Evolutionary conservation across 2,888 invertebrate genomes (phyloP).

Genomic region (Trichopoda pennipes): DNA sequence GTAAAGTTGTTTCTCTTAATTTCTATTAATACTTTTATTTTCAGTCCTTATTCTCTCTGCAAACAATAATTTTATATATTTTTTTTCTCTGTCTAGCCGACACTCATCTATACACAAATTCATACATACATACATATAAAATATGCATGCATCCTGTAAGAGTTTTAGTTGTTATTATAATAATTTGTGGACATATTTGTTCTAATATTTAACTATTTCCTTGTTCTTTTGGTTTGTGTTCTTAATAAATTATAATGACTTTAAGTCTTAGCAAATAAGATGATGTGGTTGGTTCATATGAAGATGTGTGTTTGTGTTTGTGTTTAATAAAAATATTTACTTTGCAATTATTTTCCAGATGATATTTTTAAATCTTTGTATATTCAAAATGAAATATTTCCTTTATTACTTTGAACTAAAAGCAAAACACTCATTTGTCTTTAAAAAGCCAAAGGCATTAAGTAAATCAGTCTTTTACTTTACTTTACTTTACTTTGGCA

Average conservation of each 20-base stretch:
- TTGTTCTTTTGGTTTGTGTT: slow-evolving; percentile 46
- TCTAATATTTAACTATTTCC: slow-evolving; percentile 51
- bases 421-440: no score
- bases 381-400: neutral
- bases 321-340: neutral
- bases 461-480: no score
- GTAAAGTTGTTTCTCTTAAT: slow-evolving; percentile 29
- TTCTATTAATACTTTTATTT: slow-evolving; percentile 48
- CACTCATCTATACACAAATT: neutral
- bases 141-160: neutral
- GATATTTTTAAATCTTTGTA: neutral
- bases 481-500: no score
- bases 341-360: neutral
- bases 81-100: slow-evolving; percentile 28
- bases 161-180: slow-evolving; percentile 26
- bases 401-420: neutral
- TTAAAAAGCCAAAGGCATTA: no score
- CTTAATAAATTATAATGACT: slow-evolving; percentile 57
- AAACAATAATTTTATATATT: neutral
- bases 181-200: slow-evolving; percentile 45
- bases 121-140: neutral
- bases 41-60: neutral
- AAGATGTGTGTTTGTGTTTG: neutral
- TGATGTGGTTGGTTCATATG: neutral
- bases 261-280: slow-evolving; percentile 22